Percentiles rank a stretch among this genome's conserved stretches.
Conservation (phyloP, 2,888 invertebrate genomes). For the Parochlus steinenii region DNA sequence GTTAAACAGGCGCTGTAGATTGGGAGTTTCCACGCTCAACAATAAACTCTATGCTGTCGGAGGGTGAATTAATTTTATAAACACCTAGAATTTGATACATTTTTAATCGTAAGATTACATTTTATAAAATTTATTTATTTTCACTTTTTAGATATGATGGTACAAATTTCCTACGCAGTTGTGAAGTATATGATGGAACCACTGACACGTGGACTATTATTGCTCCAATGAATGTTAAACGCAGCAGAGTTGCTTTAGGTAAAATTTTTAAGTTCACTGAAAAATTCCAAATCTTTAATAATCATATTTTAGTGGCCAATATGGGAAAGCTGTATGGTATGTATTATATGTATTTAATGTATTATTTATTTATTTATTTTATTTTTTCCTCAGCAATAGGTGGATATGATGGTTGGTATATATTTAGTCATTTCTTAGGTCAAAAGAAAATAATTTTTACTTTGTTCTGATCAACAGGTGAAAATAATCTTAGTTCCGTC, state of each 20-base stretch:
- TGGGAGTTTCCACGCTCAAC: constrained; percentile 66
- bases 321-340: constrained; percentile 72
- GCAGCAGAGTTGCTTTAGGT: constrained; percentile 68
- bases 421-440: too few relatives aligned
- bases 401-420: constrained; percentile 57
- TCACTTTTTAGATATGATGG: constrained; percentile 86
- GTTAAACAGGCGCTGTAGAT: constrained; percentile 56
- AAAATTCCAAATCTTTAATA: too few relatives aligned
- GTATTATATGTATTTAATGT: constrained; percentile 34
- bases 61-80: too few relatives aligned
- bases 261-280: too few relatives aligned
- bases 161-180: constrained; percentile 60
- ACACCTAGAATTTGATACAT: too few relatives aligned
- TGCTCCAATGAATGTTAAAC: constrained; percentile 64
- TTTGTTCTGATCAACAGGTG: too few relatives aligned
- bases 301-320: constrained; percentile 64
- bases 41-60: constrained; percentile 72
- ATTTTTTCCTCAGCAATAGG: constrained; percentile 4
- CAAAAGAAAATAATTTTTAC: too few relatives aligned
- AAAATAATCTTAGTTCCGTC: constrained; percentile 64
- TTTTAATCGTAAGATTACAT: too few relatives aligned
- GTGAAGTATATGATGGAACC: constrained; percentile 63
- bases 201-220: constrained; percentile 61
- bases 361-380: constrained; percentile 1
- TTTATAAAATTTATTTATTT: too few relatives aligned